Base-by-base conservation (phyloP, 2,888 invertebrate genomes). In the Ophion ellenae region DNA sequence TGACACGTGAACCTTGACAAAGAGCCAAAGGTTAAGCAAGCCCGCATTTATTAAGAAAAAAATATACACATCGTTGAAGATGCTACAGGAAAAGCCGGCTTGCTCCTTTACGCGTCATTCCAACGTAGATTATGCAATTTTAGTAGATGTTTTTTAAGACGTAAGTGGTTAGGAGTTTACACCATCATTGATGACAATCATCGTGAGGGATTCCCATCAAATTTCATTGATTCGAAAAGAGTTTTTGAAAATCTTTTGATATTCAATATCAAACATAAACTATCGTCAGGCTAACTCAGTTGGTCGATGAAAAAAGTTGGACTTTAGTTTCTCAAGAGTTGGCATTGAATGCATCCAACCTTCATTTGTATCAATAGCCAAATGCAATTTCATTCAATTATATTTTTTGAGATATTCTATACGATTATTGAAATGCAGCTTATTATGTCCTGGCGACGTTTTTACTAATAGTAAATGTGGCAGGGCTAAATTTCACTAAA, bases 11-110 rank as follows among this genome's bases (percentile, higher is more conserved):
- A 86, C 87, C 87, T 88, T 88, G 87, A 88, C 85, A 87, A 80
- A 47, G 64, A 85, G 87, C 87, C 87, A 88, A 83, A 88, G 87
- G 88, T 88, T 86, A 85, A 86, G 61, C 81, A 85, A 78, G 84
- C 83, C 78, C 66, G 80, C 78, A 83, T 84, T 86, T 78, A 86
- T 79, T 64, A 75, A 64, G 66, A 75, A 61, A 76, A 47, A 74
- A 81, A 70, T 20, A 36, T 28, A 75, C 17, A 40, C 45, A 28
- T 61, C 73, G 81, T 70, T 70, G 63, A n/a, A 53, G 73, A 81
- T 59, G 64, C 63, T 67, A 70, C 82, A 69, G 53, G 63, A 84
- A 75, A 78, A 81, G 24, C n/a, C 45, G 3, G 28, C 45, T 59
- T 45, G n/a, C 17, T 63, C 47, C 32, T 59, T 47, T 59, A 7